Evolutionary conservation across 2,797 vertebrate species (phyloP), one percentile per base, ranked within the genome.

Genomic region (Brotula barbata): DNA sequence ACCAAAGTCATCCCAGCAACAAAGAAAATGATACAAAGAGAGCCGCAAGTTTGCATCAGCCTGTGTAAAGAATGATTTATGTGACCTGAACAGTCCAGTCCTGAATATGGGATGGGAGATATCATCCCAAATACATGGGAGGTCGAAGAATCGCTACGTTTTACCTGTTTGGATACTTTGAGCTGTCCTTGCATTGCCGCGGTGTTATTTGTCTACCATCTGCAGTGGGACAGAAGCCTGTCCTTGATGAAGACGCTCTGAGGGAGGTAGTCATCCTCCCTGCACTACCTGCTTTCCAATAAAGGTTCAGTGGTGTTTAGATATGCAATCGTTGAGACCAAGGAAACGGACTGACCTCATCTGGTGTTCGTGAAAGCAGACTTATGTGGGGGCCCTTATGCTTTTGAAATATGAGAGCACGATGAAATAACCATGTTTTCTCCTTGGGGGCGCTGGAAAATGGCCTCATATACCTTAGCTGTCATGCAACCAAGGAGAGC

Each of bases 1-100:
- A 4, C 0, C 9, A 21, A 45, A 51, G 46, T 11, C 54, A 69
- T 64, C 54, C 62, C 49, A 52, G 58, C 39, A 51, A 45, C 54
- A 19, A 31, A 71, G 75, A 47, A 63, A 77, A 55, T 47, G 22
- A 40, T 31, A 36, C 25, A 64, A 47, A 68, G 43, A 12, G 44
- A 59, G 51, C 44, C 47, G 14, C 20, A 33, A 48, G 53, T 64
- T 39, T 61, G 50, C 62, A 22, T 57, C 34, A 1, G 3, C 16
- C 8, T 33, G 41, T 50, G 39, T 41, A 36, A 20, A 9, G 15
- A 19, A 17, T 78, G 71, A 81, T 78, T 67, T 54, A 80, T 73
- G 54, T 57, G 46, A 22, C 57, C 47, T 37, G 64, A 68, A n/a
- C n/a, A n/a, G n/a, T n/a, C n/a, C n/a, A n/a, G n/a, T n/a, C n/a